Evolutionary conservation across 35 echinoderm and acorn worm species (phyloP).

Genomic region (Diadema setosum): DNA sequence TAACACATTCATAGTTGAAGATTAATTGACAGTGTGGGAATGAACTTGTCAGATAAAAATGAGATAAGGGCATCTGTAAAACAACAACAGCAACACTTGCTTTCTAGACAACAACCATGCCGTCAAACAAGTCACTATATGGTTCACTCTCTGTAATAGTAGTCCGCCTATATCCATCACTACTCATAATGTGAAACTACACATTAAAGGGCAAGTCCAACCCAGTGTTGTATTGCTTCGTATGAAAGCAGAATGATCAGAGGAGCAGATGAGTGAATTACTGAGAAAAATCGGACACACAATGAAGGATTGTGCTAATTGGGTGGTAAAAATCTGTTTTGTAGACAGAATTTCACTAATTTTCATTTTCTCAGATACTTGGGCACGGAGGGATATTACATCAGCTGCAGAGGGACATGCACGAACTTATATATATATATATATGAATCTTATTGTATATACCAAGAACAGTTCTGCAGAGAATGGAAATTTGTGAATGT

Average conservation of each 20-base stretch:
- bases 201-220: not conserved
- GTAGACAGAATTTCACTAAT: too few relatives aligned
- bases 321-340: too few relatives aligned
- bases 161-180: not conserved
- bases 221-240: not conserved
- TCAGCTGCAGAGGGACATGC: too few relatives aligned
- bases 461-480: too few relatives aligned
- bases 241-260: not conserved
- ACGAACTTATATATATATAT: too few relatives aligned
- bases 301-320: too few relatives aligned
- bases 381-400: too few relatives aligned
- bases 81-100: not conserved
- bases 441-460: too few relatives aligned
- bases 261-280: not conserved
- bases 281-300: not conserved
- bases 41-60: not conserved
- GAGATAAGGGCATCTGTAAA: not conserved
- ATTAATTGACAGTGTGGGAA: not conserved
- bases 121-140: not conserved
- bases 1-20: too few relatives aligned
- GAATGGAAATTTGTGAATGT: too few relatives aligned
- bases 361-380: too few relatives aligned
- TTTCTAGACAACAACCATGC: not conserved
- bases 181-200: not conserved
- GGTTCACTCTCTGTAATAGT: not conserved